These are phyloP conservation scores for Minunthozetes semirufus DNA, from an alignment of 2,888 invertebrate species.

Conservation along the genomic window DNA sequence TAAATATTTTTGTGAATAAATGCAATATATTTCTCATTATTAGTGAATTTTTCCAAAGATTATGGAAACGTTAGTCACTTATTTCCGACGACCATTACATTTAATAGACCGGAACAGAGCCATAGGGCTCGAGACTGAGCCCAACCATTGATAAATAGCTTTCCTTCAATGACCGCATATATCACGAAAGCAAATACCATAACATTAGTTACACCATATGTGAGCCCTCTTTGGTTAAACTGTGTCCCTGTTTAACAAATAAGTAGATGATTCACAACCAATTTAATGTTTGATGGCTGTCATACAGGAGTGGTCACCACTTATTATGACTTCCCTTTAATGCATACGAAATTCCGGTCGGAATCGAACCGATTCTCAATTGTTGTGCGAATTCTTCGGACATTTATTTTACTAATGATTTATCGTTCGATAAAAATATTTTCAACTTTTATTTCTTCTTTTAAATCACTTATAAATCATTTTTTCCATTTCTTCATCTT, in stretches of 20 bases:
- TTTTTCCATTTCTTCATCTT: no score
- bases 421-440: no score
- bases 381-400: no score
- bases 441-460: no score
- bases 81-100: constrained; percentile 24
- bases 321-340: no score
- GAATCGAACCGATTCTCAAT: no score
- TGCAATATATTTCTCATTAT: not conserved
- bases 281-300: not conserved
- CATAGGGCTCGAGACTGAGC: not conserved
- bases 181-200: constrained; percentile 13
- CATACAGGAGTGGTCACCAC: not conserved
- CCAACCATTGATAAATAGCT: constrained; percentile 7
- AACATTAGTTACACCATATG: constrained; percentile 14
- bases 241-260: not conserved
- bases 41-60: not conserved
- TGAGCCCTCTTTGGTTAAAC: not conserved
- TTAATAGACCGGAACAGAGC: constrained; percentile 23
- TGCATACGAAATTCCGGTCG: no score
- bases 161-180: not conserved
- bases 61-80: constrained; percentile 13
- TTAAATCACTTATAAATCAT: no score
- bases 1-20: not conserved
- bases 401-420: no score
- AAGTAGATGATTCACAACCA: not conserved